These are phyloP conservation scores for Lamproptera curius DNA, from an alignment of 2,888 invertebrate genomes.

Conservation along the genomic window DNA sequence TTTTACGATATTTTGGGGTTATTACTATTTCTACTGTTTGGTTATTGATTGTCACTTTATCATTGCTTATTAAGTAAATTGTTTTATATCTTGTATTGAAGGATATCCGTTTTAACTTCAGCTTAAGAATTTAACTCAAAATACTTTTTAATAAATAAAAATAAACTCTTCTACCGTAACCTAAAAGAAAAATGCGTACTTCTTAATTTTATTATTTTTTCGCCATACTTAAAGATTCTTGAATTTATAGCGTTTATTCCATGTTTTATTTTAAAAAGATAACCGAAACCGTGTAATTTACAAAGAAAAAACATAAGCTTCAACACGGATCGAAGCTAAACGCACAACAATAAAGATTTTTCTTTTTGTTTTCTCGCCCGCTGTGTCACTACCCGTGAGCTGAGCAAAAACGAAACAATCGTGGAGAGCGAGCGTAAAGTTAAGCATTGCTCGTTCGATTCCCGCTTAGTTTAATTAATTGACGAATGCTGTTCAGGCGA, in stretches of 20 bases:
- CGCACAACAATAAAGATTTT: too few species aligned
- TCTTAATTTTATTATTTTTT: background rate
- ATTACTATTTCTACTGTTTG: too few species aligned
- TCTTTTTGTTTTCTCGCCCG: background rate
- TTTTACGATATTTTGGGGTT: too few species aligned
- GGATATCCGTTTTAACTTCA: background rate
- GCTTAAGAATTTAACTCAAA: background rate
- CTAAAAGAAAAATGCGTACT: background rate
- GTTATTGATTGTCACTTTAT: background rate
- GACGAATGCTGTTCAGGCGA: background rate
- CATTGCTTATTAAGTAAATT: background rate
- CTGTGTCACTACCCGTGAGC: constrained; percentile 5
- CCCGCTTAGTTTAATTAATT: constrained; percentile 15
- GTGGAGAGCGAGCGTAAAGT: background rate
- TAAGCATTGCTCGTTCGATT: background rate
- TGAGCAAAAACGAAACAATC: constrained; percentile 5
- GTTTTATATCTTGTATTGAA: background rate
- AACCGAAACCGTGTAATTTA: background rate
- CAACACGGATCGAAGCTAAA: too few species aligned
- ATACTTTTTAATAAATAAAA: background rate
- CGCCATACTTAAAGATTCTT: background rate
- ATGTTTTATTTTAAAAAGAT: background rate
- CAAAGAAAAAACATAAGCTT: background rate
- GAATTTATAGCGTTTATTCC: background rate
- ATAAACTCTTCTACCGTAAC: too few species aligned